Evolutionary conservation across 2,888 invertebrate species (phyloP).

Genomic region (Operophtera brumata): DNA sequence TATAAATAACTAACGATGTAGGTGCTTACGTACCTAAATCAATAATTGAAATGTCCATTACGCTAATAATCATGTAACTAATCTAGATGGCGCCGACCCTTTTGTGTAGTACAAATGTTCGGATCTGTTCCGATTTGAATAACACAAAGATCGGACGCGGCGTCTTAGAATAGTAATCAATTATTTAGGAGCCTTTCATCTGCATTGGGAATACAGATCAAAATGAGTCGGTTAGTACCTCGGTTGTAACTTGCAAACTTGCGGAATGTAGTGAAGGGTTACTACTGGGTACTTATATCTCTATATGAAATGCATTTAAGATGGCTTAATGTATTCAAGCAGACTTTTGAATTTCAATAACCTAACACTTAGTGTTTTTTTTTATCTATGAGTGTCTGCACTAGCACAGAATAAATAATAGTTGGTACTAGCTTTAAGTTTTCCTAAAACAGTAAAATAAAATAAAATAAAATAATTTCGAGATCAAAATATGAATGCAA

Average conservation of each 20-base stretch:
- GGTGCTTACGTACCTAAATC: neutral
- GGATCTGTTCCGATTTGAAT: slow-evolving; percentile 57
- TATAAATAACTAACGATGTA: too few species aligned
- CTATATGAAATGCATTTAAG: too few species aligned
- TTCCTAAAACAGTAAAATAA: too few species aligned
- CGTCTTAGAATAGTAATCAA: slow-evolving; percentile 59
- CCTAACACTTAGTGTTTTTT: too few species aligned
- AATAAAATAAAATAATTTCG: too few species aligned
- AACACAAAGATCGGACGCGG: slow-evolving; percentile 52
- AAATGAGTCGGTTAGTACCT: slow-evolving; percentile 21
- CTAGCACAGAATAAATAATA: too few species aligned
- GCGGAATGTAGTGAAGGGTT: slow-evolving; percentile 4
- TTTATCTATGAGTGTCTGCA: too few species aligned
- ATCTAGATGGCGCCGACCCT: slow-evolving; percentile 35
- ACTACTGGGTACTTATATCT: neutral
- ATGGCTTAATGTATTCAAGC: too few species aligned
- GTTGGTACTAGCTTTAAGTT: too few species aligned
- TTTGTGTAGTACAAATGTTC: slow-evolving; percentile 51
- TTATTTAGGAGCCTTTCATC: slow-evolving; percentile 64
- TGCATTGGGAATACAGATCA: slow-evolving; percentile 42
- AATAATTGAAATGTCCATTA: slow-evolving; percentile 20
- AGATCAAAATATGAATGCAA: too few species aligned
- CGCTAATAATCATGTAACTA: slow-evolving; percentile 26
- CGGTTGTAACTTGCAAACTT: slow-evolving; percentile 37
- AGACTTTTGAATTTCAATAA: too few species aligned